Percentiles rank a stretch among this genome's conserved stretches.
Conservation (phyloP, 2,888 invertebrate genomes). For the Morpho helenor region DNA sequence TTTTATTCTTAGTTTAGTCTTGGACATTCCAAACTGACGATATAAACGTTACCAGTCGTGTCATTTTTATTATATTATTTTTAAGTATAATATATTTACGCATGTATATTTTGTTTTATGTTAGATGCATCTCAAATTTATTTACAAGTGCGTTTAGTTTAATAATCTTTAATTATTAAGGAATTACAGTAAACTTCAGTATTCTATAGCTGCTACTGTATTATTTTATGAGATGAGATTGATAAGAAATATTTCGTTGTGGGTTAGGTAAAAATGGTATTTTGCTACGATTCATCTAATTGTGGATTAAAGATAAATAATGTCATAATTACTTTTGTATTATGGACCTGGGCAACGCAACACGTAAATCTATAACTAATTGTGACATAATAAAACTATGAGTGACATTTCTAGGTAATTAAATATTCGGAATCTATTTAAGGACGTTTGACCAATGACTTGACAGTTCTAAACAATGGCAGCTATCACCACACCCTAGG, state of each 20-base stretch:
- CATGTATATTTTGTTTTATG: constrained; percentile 12
- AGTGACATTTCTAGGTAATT: no score
- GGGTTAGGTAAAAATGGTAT: no score
- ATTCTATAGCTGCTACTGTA: background rate
- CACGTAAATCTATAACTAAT: no score
- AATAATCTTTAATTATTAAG: no score
- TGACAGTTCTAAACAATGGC: background rate
- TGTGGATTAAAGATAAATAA: no score
- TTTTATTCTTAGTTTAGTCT: constrained; percentile 18
- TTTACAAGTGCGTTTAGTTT: constrained; percentile 3
- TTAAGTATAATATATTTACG: background rate
- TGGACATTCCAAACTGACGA: constrained; percentile 10
- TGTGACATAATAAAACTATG: no score
- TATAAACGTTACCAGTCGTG: constrained; percentile 20
- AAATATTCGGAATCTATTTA: no score
- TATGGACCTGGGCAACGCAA: no score
- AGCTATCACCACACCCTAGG: constrained; percentile 10
- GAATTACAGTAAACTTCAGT: constrained; percentile 4
- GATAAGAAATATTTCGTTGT: no score
- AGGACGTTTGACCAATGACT: background rate
- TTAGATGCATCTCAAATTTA: constrained; percentile 9
- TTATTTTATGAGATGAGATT: no score
- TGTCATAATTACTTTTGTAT: no score
- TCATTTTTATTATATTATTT: constrained; percentile 13
- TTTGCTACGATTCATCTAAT: no score